These are phyloP conservation scores for Yoshiicerus persimilis DNA, from an alignment of 1,140 invertebrate species.

Conservation along the genomic window DNA sequence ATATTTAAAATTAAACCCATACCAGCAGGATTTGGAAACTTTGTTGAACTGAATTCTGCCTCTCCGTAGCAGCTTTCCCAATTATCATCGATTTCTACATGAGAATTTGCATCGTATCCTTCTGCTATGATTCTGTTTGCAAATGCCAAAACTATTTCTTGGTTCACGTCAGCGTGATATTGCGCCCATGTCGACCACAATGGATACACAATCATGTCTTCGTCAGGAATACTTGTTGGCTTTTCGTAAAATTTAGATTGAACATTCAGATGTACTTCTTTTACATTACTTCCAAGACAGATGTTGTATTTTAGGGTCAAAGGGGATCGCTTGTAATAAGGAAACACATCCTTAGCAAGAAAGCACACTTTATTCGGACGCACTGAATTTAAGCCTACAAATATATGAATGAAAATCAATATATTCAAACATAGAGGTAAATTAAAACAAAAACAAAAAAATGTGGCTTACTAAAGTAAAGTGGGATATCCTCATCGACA, in stretches of 20 bases:
- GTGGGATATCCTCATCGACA: constrained; percentile 63
- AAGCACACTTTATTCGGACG: constrained; percentile 54
- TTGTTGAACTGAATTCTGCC: constrained; percentile 48
- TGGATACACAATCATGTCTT: constrained; percentile 70
- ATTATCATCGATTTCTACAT: constrained; percentile 60
- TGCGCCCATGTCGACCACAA: constrained; percentile 70
- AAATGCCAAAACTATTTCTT: constrained; percentile 55
- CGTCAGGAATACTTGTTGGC: constrained; percentile 68
- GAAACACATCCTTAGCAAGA: constrained; percentile 50
- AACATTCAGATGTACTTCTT: constrained; percentile 64
- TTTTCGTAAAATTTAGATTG: constrained; percentile 62
- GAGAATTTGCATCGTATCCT: constrained; percentile 52
- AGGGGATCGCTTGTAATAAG: constrained; percentile 41
- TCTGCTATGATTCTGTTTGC: constrained; percentile 54
- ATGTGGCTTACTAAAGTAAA: constrained; percentile 64
- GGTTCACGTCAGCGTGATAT: constrained; percentile 56
- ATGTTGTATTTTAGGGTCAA: constrained; percentile 63
- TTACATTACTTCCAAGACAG: constrained; percentile 59
- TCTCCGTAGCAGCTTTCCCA: constrained; percentile 60
- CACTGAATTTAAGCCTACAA: neutral
- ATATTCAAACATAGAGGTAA: no score
- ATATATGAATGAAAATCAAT: no score
- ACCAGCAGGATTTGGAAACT: constrained; percentile 56
- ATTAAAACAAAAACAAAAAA: no score
- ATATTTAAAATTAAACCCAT: no score